phyloP scores from a whole-genome alignment of 2,888 invertebrate species.

The Habroteleia sp. region DNA sequence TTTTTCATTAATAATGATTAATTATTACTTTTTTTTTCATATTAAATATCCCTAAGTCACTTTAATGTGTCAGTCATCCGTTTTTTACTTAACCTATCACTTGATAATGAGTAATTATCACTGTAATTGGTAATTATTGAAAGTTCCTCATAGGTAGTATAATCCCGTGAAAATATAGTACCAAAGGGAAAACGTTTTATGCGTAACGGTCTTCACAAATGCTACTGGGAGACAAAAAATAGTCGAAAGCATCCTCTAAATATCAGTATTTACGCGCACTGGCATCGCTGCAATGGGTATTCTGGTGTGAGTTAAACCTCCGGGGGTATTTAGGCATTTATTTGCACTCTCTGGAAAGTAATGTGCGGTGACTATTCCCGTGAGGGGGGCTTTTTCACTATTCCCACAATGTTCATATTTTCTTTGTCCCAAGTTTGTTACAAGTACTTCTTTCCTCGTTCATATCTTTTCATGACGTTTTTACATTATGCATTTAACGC shows the following conservation, averaged over 20 bases:
- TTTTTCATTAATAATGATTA: no score
- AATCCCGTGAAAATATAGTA: conserved; percentile 20
- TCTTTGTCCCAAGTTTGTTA: conserved; percentile 41
- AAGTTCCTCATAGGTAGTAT: conserved; percentile 14
- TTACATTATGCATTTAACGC: conserved; percentile 10
- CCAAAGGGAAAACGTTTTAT: conserved; percentile 37
- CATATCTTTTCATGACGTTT: conserved; percentile 28
- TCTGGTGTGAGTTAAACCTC: conserved; percentile 66
- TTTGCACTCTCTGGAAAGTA: conserved; percentile 63
- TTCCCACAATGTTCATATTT: conserved; percentile 42
- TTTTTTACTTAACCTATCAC: no score
- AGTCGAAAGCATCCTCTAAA: conserved; percentile 67
- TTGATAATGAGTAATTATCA: no score
- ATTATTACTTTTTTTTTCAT: no score
- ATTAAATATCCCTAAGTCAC: no score
- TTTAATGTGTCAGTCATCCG: no score
- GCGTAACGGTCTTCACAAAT: conserved; percentile 60
- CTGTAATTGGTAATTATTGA: conserved; percentile 37
- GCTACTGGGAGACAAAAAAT: conserved; percentile 57
- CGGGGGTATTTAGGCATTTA: conserved; percentile 69
- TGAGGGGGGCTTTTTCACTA: conserved; percentile 57
- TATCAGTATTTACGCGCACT: conserved; percentile 68
- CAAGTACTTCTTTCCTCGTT: conserved; percentile 33
- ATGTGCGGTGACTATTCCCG: conserved; percentile 61
- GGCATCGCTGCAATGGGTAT: conserved; percentile 42